Evolutionary conservation across 2,113 vertebrate species (phyloP).

Genomic region (Pseudois nayaur): DNA sequence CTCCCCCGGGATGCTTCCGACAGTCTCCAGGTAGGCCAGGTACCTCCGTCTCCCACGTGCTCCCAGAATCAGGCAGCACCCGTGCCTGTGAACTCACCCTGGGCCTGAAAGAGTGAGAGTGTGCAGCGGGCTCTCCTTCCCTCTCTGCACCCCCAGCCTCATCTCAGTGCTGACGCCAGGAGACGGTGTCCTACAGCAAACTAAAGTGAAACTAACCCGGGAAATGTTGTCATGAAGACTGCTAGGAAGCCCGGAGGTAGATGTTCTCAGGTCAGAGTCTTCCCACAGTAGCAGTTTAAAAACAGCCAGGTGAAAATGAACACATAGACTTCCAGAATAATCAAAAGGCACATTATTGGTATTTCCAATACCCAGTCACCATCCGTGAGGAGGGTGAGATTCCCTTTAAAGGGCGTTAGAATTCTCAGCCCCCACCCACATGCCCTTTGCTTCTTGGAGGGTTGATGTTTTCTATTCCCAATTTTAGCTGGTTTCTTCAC

Average conservation of each 20-base stretch:
- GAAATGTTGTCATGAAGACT: neutral
- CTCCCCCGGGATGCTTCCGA: neutral
- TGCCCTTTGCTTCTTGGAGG: neutral
- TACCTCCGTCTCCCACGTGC: accelerated
- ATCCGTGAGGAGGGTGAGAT: neutral
- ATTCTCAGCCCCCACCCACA: accelerated
- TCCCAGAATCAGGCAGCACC: accelerated
- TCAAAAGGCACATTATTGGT: neutral
- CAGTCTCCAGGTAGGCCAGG: accelerated
- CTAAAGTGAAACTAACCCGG: accelerated
- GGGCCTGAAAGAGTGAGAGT: accelerated
- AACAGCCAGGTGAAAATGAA: neutral
- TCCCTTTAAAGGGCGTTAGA: neutral
- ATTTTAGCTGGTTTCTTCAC: neutral
- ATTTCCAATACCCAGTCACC: neutral
- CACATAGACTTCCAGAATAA: neutral
- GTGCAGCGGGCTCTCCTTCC: neutral
- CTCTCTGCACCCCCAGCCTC: neutral
- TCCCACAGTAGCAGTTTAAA: neutral
- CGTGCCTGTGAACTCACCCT: accelerated
- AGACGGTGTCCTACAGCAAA: neutral
- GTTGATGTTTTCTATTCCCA: neutral
- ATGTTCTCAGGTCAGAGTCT: neutral
- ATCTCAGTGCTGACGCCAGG: neutral
- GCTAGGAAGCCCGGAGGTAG: neutral